Evolutionary conservation across 2,888 invertebrate species (phyloP).

Genomic region (Cephus rjabovi): DNA sequence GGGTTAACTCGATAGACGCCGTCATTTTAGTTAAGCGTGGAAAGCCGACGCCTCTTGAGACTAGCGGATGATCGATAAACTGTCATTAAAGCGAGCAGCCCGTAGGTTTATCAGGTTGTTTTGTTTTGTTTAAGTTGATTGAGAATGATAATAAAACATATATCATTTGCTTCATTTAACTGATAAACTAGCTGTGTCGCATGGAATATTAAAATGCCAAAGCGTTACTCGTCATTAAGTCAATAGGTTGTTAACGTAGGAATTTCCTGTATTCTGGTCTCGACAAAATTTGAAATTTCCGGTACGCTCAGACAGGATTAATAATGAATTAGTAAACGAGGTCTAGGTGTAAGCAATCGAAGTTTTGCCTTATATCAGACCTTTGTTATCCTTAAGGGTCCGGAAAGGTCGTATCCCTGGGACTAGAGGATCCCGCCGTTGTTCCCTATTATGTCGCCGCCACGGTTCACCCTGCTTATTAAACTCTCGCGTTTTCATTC

Average conservation of each 20-base stretch:
- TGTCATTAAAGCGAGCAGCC: not conserved
- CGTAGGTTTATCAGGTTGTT: not conserved
- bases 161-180: not conserved
- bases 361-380: slow-evolving; percentile 29
- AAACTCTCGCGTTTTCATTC: slow-evolving; percentile 52
- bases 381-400: slow-evolving; percentile 15
- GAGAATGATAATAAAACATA: no score
- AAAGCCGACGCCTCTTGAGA: not conserved
- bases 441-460: slow-evolving; percentile 46
- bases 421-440: slow-evolving; percentile 15
- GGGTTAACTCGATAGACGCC: slow-evolving; percentile 3
- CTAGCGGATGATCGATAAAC: not conserved
- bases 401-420: slow-evolving; percentile 19
- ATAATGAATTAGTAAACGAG: slow-evolving; percentile 1
- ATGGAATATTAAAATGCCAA: not conserved
- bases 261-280: not conserved
- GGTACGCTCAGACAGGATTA: not conserved
- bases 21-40: not conserved
- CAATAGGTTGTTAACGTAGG: not conserved
- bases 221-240: not conserved
- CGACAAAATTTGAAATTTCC: not conserved
- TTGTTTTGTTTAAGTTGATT: no score
- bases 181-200: not conserved
- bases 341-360: slow-evolving; percentile 17
- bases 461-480: slow-evolving; percentile 48